Percentiles rank a stretch among this genome's conserved stretches.
Evolutionary conservation across 2,113 vertebrate genomes (phyloP).

Genomic region (Petrocephalus zakoni): DNA sequence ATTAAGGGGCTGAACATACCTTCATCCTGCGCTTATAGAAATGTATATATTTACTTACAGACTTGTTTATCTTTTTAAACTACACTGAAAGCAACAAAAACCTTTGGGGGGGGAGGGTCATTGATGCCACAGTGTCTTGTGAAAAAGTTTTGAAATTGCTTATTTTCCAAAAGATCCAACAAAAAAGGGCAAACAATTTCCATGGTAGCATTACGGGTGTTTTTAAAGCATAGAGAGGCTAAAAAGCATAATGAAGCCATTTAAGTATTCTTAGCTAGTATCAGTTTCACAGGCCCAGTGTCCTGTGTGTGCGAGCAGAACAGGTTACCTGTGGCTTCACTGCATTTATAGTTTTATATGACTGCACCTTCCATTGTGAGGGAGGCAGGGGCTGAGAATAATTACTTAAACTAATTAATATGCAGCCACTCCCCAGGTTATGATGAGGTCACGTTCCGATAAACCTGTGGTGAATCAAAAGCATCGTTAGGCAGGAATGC

Average conservation of each 20-base stretch:
- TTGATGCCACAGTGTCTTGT: no score
- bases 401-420: neutral
- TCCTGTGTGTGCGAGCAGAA: neutral
- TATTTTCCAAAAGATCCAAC: neutral
- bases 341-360: neutral
- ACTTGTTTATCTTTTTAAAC: no score
- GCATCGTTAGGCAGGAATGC: no score
- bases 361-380: no score
- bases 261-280: neutral
- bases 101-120: no score
- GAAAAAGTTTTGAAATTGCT: neutral
- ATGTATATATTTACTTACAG: no score
- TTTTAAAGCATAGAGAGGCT: neutral
- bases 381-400: no score
- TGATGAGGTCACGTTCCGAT: no score
- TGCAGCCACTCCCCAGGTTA: neutral
- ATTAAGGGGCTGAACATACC: no score
- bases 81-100: no score
- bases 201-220: neutral
- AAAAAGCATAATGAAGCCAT: neutral
- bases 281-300: neutral
- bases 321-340: neutral
- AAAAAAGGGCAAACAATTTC: neutral
- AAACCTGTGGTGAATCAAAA: no score
- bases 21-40: no score